Base-by-base conservation (phyloP, 1,140 invertebrate species). In the Hyposmocoma kahamanoa region DNA sequence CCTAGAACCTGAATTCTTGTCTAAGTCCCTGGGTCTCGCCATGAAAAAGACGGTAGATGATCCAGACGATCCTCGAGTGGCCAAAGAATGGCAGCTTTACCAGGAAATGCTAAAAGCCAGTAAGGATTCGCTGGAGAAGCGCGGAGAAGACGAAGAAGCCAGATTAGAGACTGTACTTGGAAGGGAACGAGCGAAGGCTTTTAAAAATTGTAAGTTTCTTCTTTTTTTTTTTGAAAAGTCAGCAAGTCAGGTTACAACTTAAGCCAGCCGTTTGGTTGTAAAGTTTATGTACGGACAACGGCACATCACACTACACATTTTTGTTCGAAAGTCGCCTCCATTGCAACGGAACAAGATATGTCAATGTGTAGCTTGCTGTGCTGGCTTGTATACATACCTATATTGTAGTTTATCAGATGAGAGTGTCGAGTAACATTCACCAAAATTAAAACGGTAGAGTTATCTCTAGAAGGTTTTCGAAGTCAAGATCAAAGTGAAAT, bases 31-130 rank as follows among this genome's bases (percentile, higher is more conserved):
- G 3, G 74, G 72, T 5, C 64, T 62, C 34, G 39, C 56, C 1
- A 55, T 60, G 24, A 19, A 39, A 0, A 60, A 61, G 6, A 53
- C 44, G 22, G 39, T 60, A 10, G 45, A 43, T 0, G 62, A 51
- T 0, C 43, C 66, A n/a, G 57, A 69, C 6, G 66, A 76, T 24
- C 34, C 47, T 1, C 17, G 50, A 1, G 41, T 68, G 0, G 57
- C 50, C 38, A 47, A 54, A 21, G 57, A 72, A 8, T 70, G 64
- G 42, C 46, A 67, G 18, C 41, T 67, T 20, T 75, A 73, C 34
- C 59, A 67, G n/a, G 73, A 80, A 21, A 67, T 76, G 54, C 43
- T 80, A 34, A 64, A 53, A 30, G 57, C 56, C 3, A 73, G 62
- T 34, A 54, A 59, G 18, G 67, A 68, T 21, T 49, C 50, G 0